A percentile compares a stretch with the other conserved stretches of the same genome.
Conservation (phyloP, 2,888 invertebrate species). For the Phrixothrix hirtus region DNA sequence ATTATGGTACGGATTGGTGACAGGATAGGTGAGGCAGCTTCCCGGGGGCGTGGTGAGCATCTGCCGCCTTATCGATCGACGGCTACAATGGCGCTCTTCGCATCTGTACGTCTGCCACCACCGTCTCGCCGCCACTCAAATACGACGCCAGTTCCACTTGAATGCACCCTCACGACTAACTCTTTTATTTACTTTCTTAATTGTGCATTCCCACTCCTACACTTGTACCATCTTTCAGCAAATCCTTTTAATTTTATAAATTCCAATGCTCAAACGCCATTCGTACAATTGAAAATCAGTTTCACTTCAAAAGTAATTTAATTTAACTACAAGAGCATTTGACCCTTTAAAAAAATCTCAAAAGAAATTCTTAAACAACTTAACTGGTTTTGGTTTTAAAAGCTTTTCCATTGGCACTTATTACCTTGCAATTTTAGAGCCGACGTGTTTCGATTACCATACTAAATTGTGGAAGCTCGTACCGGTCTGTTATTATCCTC, state of each 20-base stretch:
- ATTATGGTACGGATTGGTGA: constrained; percentile 47
- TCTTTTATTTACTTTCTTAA: constrained; percentile 4
- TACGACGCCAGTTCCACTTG: constrained; percentile 22
- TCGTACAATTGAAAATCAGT: constrained; percentile 3
- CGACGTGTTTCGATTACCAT: constrained; percentile 39
- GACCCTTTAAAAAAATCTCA: constrained; percentile 20
- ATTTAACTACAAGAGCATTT: constrained; percentile 14
- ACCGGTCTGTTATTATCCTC: constrained; percentile 38
- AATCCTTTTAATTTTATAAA: not conserved
- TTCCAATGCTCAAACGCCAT: constrained; percentile 1
- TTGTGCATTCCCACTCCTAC: constrained; percentile 9
- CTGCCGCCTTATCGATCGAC: constrained; percentile 35
- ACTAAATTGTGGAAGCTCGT: constrained; percentile 40
- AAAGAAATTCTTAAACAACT: constrained; percentile 23
- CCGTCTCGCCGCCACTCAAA: constrained; percentile 30
- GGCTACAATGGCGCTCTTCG: constrained; percentile 35
- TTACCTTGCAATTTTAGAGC: constrained; percentile 29
- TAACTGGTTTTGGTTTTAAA: constrained; percentile 25
- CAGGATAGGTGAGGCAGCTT: constrained; percentile 42
- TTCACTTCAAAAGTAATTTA: constrained; percentile 12
- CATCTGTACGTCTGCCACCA: constrained; percentile 29
- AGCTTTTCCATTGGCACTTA: constrained; percentile 22
- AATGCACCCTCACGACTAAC: constrained; percentile 21
- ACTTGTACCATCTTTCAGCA: constrained; percentile 24
- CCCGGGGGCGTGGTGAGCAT: constrained; percentile 37